Base-by-base conservation (phyloP, 1,140 invertebrate genomes). In the Trypoxylus dichotomus region DNA sequence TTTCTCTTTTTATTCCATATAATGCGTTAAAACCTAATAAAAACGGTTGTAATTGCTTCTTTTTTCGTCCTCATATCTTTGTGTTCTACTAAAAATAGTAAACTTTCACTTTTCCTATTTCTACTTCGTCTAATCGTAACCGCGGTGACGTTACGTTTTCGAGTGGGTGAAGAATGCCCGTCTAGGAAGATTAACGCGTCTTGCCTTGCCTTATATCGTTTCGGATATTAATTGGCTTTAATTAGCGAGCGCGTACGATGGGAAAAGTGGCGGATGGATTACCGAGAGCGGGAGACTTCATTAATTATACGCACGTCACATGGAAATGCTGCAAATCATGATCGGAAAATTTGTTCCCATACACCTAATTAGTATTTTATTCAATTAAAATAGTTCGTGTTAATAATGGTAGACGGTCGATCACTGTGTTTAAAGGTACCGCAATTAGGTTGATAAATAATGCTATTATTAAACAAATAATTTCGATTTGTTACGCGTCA, bases 331-430 rank as follows among this genome's bases (percentile, higher is more conserved):
- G 58, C 58, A 63, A 63, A 24, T 63, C 58, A 63, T 63, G 19
- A 27, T 63, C 58, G 58, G 25, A 24, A 63, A 63, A 63, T 63
- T 63, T 5, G 58, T 63, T 63, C 19, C 11, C 47, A 21, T 54
- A 54, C 19, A 13, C 2, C 47, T 54, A 54, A 54, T 54, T 54
- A 13, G 47, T 63, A 63, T 63, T 63, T 63, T 63, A 63, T 63
- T 63, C 58, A 63, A 63, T 63, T 63, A 63, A 63, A 63, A 63
- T 63, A 63, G 58, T 63, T 63, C 19, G 58, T 63, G 58, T 63
- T 63, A 63, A 63, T 63, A 63, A 63, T 24, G 21, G 19, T 10
- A 2, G 21, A 63, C 19, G 19, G 58, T 19, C 8, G 58, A 27
- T 19, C n/a, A 24, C 3, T 1, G 19, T 7, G 58, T 63, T 24